Percentiles rank a stretch among this genome's conserved stretches.
These are phyloP conservation scores for Drosophila nikananu DNA, from an alignment of 1,140 invertebrate species.

Conservation along the genomic window DNA sequence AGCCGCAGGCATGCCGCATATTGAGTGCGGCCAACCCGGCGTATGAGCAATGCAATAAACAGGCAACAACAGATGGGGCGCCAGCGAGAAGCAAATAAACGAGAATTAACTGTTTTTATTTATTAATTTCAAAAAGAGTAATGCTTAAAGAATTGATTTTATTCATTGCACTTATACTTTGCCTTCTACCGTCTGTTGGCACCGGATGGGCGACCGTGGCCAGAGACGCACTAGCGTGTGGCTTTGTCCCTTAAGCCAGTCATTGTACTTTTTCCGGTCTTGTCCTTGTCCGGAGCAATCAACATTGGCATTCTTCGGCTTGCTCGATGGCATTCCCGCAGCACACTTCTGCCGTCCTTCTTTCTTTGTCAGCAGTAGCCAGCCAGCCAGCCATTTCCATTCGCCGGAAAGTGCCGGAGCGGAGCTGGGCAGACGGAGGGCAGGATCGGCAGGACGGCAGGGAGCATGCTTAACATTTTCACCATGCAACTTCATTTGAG, in stretches of 20 bases:
- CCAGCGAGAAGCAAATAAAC: neutral
- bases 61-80: neutral
- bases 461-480: slow-evolving; percentile 52
- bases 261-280: slow-evolving; percentile 35
- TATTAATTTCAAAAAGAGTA: slow-evolving; percentile 43
- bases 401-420: slow-evolving; percentile 24
- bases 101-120: slow-evolving; percentile 26
- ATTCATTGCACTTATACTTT: slow-evolving; percentile 8
- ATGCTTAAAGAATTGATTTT: slow-evolving; percentile 29
- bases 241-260: slow-evolving; percentile 38
- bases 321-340: slow-evolving; percentile 29
- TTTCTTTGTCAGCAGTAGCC: slow-evolving; percentile 26
- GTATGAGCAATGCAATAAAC: slow-evolving; percentile 39
- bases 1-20: slow-evolving; percentile 28
- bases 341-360: slow-evolving; percentile 5
- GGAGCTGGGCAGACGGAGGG: neutral
- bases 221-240: slow-evolving; percentile 15
- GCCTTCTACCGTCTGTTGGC: neutral
- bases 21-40: slow-evolving; percentile 21
- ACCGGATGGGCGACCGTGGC: neutral
- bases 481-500: slow-evolving; percentile 46
- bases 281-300: slow-evolving; percentile 51
- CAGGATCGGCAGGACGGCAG: neutral
- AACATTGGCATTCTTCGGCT: slow-evolving; percentile 56
- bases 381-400: slow-evolving; percentile 32